Evolutionary conservation across 1,140 invertebrate species (phyloP), one percentile per base, ranked within the genome.

Genomic region (Ceratoteleas bidentatus): DNA sequence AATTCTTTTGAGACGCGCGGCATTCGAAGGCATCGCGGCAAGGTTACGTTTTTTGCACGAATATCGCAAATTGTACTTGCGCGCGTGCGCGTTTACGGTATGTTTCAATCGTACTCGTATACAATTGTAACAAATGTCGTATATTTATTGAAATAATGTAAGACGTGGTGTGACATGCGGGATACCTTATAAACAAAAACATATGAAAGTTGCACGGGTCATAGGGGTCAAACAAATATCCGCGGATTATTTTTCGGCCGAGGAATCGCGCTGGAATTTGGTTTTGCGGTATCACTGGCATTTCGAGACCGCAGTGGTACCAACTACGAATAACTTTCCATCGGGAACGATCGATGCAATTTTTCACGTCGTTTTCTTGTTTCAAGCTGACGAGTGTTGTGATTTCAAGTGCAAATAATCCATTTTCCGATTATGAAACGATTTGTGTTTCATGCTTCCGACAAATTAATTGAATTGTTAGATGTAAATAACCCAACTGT

Each of bases 61-160:
- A 43, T 54, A 66, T 66, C 54, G 49, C 33, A 64, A 64, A 52
- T 64, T 40, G 34, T 15, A 64, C 38, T 64, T 64, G 34, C 61
- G 6, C 38, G 52, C 14, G 13, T 13, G 15, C 54, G 38, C 47
- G 57, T 57, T 65, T 65, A 15, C 14, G 50, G 32, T 40, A 65
- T 54, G 32, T 54, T 54, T 32, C 53, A 65, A 65, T 65, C 14
- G 16, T 65, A 65, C 54, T 65, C 32, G 34, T 64, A 40, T 64
- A 65, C 49, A 61, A 65, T 65, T 65, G 43, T 43, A 65, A 40
- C 36, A 64, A 64, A 65, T 65, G 49, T 53, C 49, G 36, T 65
- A 65, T 57, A 57, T 68, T 68, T 68, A 68, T 68, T 68, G 32
- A 56, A 56, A 43, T 65, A 68, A 56, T 36, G 24, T 54, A 68